These are phyloP conservation scores for Hoplodrina ambigua DNA, from an alignment of 2,888 invertebrate genomes.

Conservation along the genomic window DNA sequence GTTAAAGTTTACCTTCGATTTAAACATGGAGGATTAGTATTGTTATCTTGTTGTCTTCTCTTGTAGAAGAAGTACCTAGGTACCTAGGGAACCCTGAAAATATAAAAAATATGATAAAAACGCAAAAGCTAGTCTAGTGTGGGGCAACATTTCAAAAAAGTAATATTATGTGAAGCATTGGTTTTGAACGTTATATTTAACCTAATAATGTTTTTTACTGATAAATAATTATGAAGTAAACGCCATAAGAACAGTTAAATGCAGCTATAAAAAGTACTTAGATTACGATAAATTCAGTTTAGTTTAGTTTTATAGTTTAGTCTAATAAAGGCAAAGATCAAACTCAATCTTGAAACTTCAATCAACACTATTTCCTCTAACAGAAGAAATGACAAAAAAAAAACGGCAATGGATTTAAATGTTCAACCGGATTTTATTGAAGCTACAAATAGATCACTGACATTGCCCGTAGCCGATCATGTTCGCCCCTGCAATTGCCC, in stretches of 20 bases:
- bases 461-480: slow-evolving; percentile 33
- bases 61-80: background rate
- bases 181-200: too few species aligned
- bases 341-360: background rate
- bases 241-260: too few species aligned
- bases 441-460: slow-evolving; percentile 22
- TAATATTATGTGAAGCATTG: too few species aligned
- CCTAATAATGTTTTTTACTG: too few species aligned
- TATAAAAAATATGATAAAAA: too few species aligned
- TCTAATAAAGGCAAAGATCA: background rate
- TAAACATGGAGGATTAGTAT: background rate
- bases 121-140: too few species aligned
- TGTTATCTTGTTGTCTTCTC: too few species aligned
- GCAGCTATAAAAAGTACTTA: too few species aligned
- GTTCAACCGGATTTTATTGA: background rate
- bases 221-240: too few species aligned
- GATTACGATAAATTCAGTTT: background rate
- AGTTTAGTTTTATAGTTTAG: background rate
- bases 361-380: background rate
- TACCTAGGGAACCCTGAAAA: too few species aligned
- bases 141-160: too few species aligned
- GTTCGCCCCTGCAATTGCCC: slow-evolving; percentile 66
- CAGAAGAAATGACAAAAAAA: background rate
- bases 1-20: background rate
- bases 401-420: slow-evolving; percentile 1